Conservation (phyloP, 2,888 invertebrate species). For the Perithous albicinctus region DNA sequence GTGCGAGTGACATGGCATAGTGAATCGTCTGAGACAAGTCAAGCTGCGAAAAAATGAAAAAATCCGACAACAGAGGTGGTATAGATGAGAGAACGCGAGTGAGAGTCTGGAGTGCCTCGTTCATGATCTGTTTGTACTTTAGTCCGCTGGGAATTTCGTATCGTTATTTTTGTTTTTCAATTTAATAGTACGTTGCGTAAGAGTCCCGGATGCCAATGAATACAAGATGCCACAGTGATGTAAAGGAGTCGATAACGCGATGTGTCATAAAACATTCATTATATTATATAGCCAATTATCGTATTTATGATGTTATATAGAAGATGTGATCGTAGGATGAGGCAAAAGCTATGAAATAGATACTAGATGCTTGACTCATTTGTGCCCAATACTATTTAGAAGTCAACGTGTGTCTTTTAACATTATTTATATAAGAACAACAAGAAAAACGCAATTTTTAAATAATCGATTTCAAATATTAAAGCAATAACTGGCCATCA, state of each 20-base stretch:
- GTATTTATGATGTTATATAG: conserved; percentile 31
- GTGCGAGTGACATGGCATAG: conserved; percentile 13
- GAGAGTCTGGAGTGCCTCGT: conserved; percentile 59
- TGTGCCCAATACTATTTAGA: too few relatives aligned
- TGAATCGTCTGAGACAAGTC: conserved; percentile 38
- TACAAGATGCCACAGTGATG: conserved; percentile 70
- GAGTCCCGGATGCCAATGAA: conserved; percentile 67
- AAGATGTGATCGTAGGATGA: conserved; percentile 62
- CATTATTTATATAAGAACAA: too few relatives aligned
- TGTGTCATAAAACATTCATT: conserved; percentile 32
- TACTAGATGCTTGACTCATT: conserved; percentile 22
- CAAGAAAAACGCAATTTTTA: too few relatives aligned
- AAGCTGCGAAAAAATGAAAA: conserved; percentile 66
- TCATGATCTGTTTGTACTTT: conserved; percentile 53
- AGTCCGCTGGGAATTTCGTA: conserved; percentile 23
- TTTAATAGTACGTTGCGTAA: conserved; percentile 18
- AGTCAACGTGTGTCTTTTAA: too few relatives aligned
- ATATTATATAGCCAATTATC: conserved; percentile 46
- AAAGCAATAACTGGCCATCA: too few relatives aligned
- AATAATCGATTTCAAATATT: too few relatives aligned
- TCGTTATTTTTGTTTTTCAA: neutral
- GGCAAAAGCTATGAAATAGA: conserved; percentile 53
- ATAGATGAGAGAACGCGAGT: conserved; percentile 66
- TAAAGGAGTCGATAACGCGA: conserved; percentile 66
- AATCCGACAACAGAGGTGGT: conserved; percentile 59